Evolutionary conservation across 23 tunicate species (phyloP).

Genomic region (Phallusia fumigata): DNA sequence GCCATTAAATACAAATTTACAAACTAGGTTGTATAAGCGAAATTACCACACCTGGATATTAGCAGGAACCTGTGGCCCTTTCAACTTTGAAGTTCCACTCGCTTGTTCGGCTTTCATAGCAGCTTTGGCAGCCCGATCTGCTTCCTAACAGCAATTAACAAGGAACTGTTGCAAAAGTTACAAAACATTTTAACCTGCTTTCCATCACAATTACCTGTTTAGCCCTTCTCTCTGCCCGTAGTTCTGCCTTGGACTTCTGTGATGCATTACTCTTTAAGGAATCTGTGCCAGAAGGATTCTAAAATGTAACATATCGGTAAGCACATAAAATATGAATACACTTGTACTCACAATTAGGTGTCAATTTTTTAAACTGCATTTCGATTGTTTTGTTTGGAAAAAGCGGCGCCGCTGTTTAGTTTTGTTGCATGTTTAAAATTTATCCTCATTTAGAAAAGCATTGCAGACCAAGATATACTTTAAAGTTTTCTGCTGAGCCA

Average conservation of each 20-base stretch:
- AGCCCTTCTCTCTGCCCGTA: slow-evolving; percentile 81
- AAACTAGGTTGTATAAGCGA: background rate
- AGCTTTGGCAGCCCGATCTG: slow-evolving; percentile 82
- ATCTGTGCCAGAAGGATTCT: background rate
- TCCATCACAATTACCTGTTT: slow-evolving; percentile 53
- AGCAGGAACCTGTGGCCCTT: slow-evolving; percentile 62
- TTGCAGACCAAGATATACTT: too few relatives aligned
- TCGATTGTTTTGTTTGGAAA: too few relatives aligned
- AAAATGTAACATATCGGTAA: too few relatives aligned
- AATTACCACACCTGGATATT: slow-evolving; percentile 39
- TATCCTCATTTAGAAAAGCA: too few relatives aligned
- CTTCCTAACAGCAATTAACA: slow-evolving; percentile 30
- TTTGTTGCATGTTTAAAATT: too few relatives aligned
- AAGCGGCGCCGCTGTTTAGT: too few relatives aligned
- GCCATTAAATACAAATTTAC: background rate
- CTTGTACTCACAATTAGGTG: too few relatives aligned
- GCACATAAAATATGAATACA: too few relatives aligned
- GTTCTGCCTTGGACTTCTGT: slow-evolving; percentile 46
- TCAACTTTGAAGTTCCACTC: slow-evolving; percentile 19
- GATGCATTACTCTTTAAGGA: background rate
- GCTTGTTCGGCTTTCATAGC: slow-evolving; percentile 65
- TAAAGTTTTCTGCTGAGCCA: too few relatives aligned
- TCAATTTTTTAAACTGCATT: too few relatives aligned
- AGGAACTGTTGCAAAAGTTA: background rate
- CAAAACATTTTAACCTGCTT: background rate